Evolutionary conservation across 2,888 invertebrate species (phyloP).

Genomic region (Agonopterix arenella): DNA sequence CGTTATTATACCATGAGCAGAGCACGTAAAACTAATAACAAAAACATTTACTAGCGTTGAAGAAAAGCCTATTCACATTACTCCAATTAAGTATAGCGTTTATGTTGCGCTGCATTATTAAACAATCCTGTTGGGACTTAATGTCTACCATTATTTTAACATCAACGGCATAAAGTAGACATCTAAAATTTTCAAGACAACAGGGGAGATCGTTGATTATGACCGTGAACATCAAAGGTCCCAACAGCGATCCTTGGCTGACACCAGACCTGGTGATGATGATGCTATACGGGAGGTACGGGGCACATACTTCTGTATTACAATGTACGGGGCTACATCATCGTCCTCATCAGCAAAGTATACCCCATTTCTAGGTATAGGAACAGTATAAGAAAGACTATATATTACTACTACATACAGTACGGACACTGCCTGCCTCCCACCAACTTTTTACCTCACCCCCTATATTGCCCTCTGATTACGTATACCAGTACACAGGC

Average conservation of each 20-base stretch:
- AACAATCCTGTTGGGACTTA: background rate
- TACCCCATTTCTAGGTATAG: too few species aligned
- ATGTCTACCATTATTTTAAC: background rate
- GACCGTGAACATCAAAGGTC: background rate
- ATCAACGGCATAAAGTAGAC: conserved; percentile 1
- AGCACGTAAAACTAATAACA: background rate
- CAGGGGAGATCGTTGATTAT: background rate
- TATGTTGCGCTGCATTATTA: background rate
- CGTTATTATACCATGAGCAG: background rate
- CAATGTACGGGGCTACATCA: too few species aligned
- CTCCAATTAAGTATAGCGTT: background rate
- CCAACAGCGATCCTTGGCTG: background rate
- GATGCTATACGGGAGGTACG: too few species aligned
- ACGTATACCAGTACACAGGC: too few species aligned
- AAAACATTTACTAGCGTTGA: background rate
- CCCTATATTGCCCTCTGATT: too few species aligned
- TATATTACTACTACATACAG: too few species aligned
- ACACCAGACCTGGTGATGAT: conserved; percentile 3
- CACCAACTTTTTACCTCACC: too few species aligned
- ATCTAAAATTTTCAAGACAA: background rate
- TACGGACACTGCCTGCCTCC: too few species aligned
- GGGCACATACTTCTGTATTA: too few species aligned
- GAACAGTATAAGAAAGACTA: too few species aligned
- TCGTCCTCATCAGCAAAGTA: too few species aligned
- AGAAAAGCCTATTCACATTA: background rate